Percentiles rank a stretch among this genome's conserved stretches.
These are phyloP conservation scores for Urocolius indicus DNA, from an alignment of 2,113 vertebrate genomes.

Conservation along the genomic window DNA sequence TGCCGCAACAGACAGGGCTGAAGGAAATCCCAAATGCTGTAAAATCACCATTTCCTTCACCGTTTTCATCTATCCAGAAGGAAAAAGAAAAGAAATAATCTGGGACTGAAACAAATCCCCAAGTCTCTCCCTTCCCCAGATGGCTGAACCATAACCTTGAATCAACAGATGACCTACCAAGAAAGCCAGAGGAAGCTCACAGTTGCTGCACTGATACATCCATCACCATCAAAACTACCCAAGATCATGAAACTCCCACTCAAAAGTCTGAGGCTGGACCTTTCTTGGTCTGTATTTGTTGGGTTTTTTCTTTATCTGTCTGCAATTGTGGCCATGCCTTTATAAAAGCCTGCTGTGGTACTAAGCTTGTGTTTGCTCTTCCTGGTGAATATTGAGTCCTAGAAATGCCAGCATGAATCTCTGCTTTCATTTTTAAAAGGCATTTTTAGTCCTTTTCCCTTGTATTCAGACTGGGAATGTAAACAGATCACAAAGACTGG, in stretches of 20 bases:
- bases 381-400: neutral
- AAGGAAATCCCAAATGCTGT: neutral
- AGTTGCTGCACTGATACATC: neutral
- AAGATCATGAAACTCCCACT: neutral
- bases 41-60: neutral
- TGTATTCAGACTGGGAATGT: neutral
- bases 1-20: neutral
- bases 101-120: accelerated
- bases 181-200: neutral
- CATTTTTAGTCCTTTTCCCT: neutral
- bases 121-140: neutral
- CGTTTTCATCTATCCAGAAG: neutral
- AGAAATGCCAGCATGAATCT: neutral
- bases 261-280: neutral
- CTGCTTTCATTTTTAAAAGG: neutral
- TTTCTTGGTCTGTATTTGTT: neutral
- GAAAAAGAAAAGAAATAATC: neutral
- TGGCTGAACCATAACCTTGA: accelerated
- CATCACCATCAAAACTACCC: neutral
- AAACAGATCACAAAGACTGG: neutral
- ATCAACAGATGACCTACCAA: accelerated
- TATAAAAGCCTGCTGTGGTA: neutral
- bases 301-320: neutral
- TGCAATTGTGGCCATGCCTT: neutral
- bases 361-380: neutral